phyloP scores from a whole-genome alignment of 1,140 invertebrate species.

The Ceratina australensis region DNA sequence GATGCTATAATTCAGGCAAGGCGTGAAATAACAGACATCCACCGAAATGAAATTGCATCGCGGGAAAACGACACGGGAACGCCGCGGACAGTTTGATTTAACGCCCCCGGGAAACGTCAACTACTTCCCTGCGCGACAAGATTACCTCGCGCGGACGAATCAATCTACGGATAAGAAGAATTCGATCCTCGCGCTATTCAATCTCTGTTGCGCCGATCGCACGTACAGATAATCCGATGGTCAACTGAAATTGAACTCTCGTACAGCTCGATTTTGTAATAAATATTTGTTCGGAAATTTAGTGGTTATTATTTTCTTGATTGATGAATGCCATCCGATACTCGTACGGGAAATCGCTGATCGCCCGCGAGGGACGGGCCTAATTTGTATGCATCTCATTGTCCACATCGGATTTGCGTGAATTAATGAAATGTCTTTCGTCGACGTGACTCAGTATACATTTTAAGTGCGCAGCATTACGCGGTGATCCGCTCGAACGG shows the following conservation, averaged over 20 bases:
- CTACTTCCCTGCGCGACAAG: background rate
- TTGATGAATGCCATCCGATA: background rate
- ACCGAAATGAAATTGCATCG: conserved; percentile 21
- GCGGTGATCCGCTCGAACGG: conserved; percentile 1
- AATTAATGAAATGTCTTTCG: conserved; percentile 40
- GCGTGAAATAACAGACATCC: conserved; percentile 26
- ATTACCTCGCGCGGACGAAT: conserved; percentile 5
- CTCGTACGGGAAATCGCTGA: background rate
- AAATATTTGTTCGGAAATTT: too few species aligned
- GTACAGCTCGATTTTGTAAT: too few species aligned
- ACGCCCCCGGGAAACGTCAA: background rate
- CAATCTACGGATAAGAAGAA: background rate
- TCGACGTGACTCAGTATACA: conserved; percentile 26
- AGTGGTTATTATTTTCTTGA: background rate
- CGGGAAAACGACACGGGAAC: conserved; percentile 28
- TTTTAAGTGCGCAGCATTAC: conserved; percentile 7
- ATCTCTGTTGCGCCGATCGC: too few species aligned
- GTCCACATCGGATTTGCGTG: conserved; percentile 27
- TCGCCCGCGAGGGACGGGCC: background rate
- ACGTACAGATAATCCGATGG: too few species aligned
- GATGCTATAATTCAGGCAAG: conserved; percentile 4
- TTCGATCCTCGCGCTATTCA: too few species aligned
- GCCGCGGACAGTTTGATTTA: conserved; percentile 2
- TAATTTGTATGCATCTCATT: conserved; percentile 36
- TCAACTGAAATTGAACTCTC: too few species aligned